Conservation (phyloP, 2,113 vertebrate species). For the Eurystomus gularis region DNA sequence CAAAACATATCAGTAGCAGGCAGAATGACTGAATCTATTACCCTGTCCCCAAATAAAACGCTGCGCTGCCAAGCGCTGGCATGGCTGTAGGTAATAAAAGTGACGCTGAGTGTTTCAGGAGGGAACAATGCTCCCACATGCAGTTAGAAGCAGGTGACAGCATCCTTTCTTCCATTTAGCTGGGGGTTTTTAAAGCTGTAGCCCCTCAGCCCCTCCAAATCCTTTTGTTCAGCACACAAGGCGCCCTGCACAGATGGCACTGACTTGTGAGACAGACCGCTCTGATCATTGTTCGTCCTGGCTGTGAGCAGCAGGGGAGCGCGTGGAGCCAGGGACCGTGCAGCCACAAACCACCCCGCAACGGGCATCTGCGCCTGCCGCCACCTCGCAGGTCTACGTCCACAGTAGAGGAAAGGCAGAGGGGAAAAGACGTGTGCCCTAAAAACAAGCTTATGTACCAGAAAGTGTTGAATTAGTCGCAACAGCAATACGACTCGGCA, state of each 20-base stretch:
- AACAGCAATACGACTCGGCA: not conserved
- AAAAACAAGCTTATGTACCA: not conserved
- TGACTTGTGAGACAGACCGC: not conserved
- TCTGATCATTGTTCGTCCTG: not conserved
- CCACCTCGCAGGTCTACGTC: rapidly evolving
- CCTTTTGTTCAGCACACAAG: conserved; percentile 46
- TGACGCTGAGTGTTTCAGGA: not conserved
- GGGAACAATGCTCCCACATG: not conserved
- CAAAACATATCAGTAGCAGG: not conserved
- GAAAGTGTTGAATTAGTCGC: not conserved
- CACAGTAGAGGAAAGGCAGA: rapidly evolving
- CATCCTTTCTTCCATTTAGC: not conserved
- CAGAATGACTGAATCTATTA: not conserved
- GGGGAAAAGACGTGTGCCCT: not conserved
- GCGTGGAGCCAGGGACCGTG: not conserved
- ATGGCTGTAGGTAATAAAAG: conserved; percentile 2
- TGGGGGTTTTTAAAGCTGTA: not conserved
- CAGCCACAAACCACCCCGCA: not conserved
- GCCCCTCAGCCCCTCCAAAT: not conserved
- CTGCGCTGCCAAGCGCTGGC: not conserved
- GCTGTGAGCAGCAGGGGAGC: not conserved
- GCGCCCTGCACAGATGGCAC: conserved; percentile 53
- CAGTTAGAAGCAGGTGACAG: not conserved
- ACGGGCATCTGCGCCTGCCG: not conserved
- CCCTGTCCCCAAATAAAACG: not conserved